These are phyloP conservation scores for Pasiphila rectangulata DNA, from an alignment of 2,888 invertebrate genomes.

Conservation along the genomic window DNA sequence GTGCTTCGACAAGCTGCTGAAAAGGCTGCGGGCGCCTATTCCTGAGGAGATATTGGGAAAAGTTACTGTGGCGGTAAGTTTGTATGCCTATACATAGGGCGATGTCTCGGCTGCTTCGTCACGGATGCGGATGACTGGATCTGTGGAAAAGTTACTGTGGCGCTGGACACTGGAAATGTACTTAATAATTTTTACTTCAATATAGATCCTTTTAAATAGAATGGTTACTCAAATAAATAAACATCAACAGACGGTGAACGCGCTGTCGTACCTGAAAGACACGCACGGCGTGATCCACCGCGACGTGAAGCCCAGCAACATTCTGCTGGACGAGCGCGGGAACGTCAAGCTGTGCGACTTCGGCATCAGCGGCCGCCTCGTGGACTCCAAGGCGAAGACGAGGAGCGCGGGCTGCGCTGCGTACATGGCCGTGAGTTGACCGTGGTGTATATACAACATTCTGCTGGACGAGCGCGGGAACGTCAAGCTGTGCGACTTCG, in stretches of 20 bases:
- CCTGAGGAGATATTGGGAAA: conserved; percentile 98
- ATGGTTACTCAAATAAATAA: too few relatives aligned
- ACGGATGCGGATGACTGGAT: too few relatives aligned
- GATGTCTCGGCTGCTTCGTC: too few relatives aligned
- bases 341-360: conserved; percentile 99
- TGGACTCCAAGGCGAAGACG: conserved; percentile 98
- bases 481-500: not conserved
- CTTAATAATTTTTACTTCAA: too few relatives aligned
- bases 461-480: not conserved
- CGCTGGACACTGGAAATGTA: too few relatives aligned
- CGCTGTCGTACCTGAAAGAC: conserved; percentile 98
- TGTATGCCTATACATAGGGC: too few relatives aligned
- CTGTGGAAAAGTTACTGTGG: too few relatives aligned
- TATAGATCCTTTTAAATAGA: too few relatives aligned
- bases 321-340: conserved; percentile 96
- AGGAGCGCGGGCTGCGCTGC: conserved; percentile 99
- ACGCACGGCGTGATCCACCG: conserved; percentile 98
- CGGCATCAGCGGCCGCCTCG: conserved; percentile 98
- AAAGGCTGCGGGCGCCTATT: conserved; percentile 91
- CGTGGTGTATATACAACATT: not conserved
- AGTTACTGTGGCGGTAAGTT: conserved; percentile 94
- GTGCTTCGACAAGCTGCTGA: conserved; percentile 98
- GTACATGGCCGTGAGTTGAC: conserved; percentile 97
- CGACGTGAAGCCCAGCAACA: conserved; percentile 99
- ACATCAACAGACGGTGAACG: conserved; percentile 91